Percentiles rank a stretch among this genome's conserved stretches.
Conservation (phyloP, 2,113 vertebrate species). For the Cranoglanis bouderius region DNA sequence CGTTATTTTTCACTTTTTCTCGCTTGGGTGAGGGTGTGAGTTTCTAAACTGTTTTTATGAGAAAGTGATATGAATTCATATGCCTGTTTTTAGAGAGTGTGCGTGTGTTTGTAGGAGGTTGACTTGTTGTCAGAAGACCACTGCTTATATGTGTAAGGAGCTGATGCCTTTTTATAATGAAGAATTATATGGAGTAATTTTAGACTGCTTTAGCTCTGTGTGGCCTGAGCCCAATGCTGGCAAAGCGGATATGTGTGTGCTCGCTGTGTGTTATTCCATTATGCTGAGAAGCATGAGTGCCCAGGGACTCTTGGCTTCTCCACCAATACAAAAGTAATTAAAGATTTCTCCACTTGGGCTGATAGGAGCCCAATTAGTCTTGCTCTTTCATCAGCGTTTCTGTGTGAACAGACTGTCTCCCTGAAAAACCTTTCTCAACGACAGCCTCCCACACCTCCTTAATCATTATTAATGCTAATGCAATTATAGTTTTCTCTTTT, state of each 20-base stretch:
- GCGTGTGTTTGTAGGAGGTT: conserved; percentile 9
- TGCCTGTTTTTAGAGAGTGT: background rate
- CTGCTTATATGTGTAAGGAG: conserved; percentile 18
- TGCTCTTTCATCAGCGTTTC: conserved; percentile 41
- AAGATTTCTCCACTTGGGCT: conserved; percentile 31
- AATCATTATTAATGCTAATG: conserved; percentile 46
- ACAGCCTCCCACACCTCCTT: conserved; percentile 28
- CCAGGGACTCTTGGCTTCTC: conserved; percentile 32
- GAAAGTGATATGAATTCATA: conserved; percentile 5
- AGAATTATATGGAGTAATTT: conserved; percentile 14
- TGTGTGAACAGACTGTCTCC: conserved; percentile 39
- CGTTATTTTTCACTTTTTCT: conserved; percentile 10
- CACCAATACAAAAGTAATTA: conserved; percentile 52
- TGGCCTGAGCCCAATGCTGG: conserved; percentile 23
- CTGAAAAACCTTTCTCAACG: conserved; percentile 16
- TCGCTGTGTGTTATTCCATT: conserved; percentile 32
- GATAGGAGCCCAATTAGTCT: conserved; percentile 48
- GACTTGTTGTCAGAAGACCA: background rate
- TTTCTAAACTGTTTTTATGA: conserved; percentile 2
- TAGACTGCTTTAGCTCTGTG: conserved; percentile 32
- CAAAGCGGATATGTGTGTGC: conserved; percentile 21
- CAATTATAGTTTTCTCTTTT: conserved; percentile 30
- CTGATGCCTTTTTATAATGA: conserved; percentile 24
- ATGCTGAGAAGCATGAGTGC: conserved; percentile 19
- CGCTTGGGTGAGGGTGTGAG: background rate